Evolutionary conservation across 1,140 invertebrate species (phyloP), one percentile per base, ranked within the genome.

Genomic region (Brachionus koreanus): DNA sequence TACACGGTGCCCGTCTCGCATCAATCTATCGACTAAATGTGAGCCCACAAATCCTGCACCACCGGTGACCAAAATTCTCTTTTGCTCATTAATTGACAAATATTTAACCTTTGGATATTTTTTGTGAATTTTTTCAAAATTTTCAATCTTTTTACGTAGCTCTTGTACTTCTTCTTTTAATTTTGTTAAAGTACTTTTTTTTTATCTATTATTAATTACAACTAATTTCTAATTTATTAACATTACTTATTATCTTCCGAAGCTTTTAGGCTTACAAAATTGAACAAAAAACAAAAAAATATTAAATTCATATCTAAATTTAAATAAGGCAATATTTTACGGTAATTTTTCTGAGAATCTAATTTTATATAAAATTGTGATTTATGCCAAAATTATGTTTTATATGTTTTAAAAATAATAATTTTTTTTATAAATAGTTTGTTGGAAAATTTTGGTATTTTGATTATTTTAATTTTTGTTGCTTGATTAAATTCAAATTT

Each of bases 41-140:
- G 96, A 98, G 0, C 98, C 98, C 35, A 99, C 97, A 90, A 99
- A 99, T n/a, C 98, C 98, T 39, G 97, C 96, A 23, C 98, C 98
- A 61, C 98, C 98, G 10, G 97, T 98, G 2, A 98, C 91, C 91
- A 97, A 89, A 85, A 98, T 96, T 83, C 95, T 90, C 87, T 95
- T 96, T 82, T 95, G 90, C 84, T 94, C 92, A 43, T 79, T 79
- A 42, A 79, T 10, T 9, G 76, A 19, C 10, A 39, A 42, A 65
- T 61, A 79, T 79, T 79, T 79, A 3, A 79, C 25, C 19, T 37
- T 79, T 29, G 76, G 52, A 79, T 79, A 79, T 13, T 16, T 42
- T 65, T 79, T 79, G 43, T 46, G 69, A 25, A 12, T 23, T 74
- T 74, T 43, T 74, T 74, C 69, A 4, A 74, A 29, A 35, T 74